These are phyloP conservation scores for Lichenostomus cassidix DNA, from an alignment of 2,113 vertebrate genomes.

Conservation along the genomic window DNA sequence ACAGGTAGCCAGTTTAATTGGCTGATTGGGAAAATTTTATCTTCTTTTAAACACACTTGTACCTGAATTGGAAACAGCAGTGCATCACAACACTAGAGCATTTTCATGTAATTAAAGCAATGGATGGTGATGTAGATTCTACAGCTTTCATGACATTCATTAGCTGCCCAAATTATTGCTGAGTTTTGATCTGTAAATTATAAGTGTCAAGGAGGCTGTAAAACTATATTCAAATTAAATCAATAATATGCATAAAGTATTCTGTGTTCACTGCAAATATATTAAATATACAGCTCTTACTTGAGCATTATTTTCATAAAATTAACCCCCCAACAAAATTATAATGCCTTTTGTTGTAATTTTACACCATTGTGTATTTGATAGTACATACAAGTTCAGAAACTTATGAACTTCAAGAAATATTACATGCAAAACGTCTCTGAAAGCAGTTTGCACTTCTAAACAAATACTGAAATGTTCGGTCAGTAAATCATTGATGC, in stretches of 20 bases:
- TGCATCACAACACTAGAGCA: slow-evolving; percentile 83
- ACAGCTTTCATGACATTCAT: slow-evolving; percentile 99
- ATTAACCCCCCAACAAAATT: slow-evolving; percentile 97
- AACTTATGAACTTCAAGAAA: slow-evolving; percentile 91
- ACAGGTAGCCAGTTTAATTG: slow-evolving; percentile 87
- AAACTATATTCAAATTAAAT: slow-evolving; percentile 97
- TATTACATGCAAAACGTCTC: slow-evolving; percentile 98
- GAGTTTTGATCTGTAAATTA: slow-evolving; percentile 97
- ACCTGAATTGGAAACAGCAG: slow-evolving; percentile 86
- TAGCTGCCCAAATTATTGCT: slow-evolving; percentile 99
- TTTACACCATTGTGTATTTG: slow-evolving; percentile 92
- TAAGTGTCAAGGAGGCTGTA: slow-evolving; percentile 93
- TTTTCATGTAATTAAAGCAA: slow-evolving; percentile 82
- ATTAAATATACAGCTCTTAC: slow-evolving; percentile 98
- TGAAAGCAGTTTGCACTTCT: slow-evolving; percentile 96
- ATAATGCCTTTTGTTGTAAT: slow-evolving; percentile 98
- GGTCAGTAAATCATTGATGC: slow-evolving; percentile 90
- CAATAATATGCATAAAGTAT: slow-evolving; percentile 93
- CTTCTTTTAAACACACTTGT: slow-evolving; percentile 82
- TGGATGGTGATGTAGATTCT: slow-evolving; percentile 86
- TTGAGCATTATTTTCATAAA: slow-evolving; percentile 95
- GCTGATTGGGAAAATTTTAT: slow-evolving; percentile 80
- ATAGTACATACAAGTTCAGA: slow-evolving; percentile 93
- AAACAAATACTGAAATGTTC: slow-evolving; percentile 94
- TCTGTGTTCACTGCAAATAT: slow-evolving; percentile 97